Evolutionary conservation across 2,797 vertebrate species (phyloP), one percentile per base, ranked within the genome.

Genomic region (Phataginus tricuspis): DNA sequence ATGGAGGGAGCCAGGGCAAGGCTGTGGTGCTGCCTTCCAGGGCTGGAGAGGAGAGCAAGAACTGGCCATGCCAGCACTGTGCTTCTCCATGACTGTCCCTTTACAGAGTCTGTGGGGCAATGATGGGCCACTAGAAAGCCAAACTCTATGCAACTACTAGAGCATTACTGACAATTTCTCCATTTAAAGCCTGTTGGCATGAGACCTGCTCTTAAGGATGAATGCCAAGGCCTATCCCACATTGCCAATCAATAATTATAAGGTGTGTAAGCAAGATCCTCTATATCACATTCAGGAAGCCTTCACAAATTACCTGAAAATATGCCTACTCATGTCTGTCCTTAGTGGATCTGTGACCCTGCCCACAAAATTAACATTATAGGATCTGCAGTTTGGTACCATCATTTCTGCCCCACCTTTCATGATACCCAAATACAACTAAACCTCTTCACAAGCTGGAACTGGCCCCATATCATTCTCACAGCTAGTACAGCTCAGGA

Each of bases 1-100:
- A 78, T 31, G 45, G 59, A 78, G 59, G 59, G 75, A 92, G 29
- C 2, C 21, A 13, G 16, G 59, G 69, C 11, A 66, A 59, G 75
- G 69, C 69, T 53, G 25, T 34, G 84, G 93, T 34, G 91, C 97
- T 98, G 94, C 96, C 93, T 23, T 61, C 27, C 34, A 86, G 27
- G 23, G 7, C n/a, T 84, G n/a, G 11, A n/a, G 8, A 25, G 21
- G 12, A 80, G 51, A 86, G 63, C 37, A 51, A 51, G 21, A 9
- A 39, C 75, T 37, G 39, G 63, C 5, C n/a, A 55, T 10, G 7
- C 45, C 64, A 93, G 51, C 31, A 61, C 55, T 49, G 25, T 10
- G 66, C 23, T 85, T 45, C 49, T 31, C 53, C 15, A 0, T 25
- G 19, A 31, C 7, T 77, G 39, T 57, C 13, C 34, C 37, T 63